Evolutionary conservation across 2,888 invertebrate species (phyloP), one percentile per base, ranked within the genome.

Genomic region (Eupithecia subfuscata): DNA sequence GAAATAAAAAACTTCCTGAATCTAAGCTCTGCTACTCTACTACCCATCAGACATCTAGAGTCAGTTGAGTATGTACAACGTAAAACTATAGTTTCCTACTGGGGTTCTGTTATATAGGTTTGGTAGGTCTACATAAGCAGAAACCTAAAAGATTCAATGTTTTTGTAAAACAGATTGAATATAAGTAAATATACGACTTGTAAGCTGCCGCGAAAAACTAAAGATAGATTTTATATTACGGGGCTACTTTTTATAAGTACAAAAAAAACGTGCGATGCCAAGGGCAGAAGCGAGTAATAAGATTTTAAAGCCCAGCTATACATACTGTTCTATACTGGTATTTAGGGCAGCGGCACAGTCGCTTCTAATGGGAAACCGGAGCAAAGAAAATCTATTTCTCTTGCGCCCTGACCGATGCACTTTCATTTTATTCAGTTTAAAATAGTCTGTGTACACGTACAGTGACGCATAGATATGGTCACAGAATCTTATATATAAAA

Each of bases 351-450:
- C 74, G 71, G 74, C 82, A 80, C 83, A 81, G 5, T 81, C 83
- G 82, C 60, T 60, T 60, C 81, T 78, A 84, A 85, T 87, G 40
- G 68, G 68, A 68, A 86, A 86, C 85, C 84, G 87, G 87, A 82
- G 69, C 73, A 71, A 86, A 86, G 88, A 89, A 89, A 89, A 90
- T 91, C 91, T 92, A 91, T 92, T 92, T 90, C 90, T 89, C 89
- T 86, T 85, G 87, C 48, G 43, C 14, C 25, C 70, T 70, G 64
- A 64, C 52, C 65, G 60, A 76, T 85, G 87, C 86, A 87, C 90
- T 91, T 91, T 89, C 89, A 86, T 89, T 86, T 86, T 78, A 84
- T 84, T 81, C 81, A 83, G 77, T 70, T 63, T 72, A 77, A 76
- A 76, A 76, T 74, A 74, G 71, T 71, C 70, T 69, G 71, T 69